phyloP scores from a whole-genome alignment of 2,797 vertebrate genomes.

The Hapalemur alaotrensis region DNA sequence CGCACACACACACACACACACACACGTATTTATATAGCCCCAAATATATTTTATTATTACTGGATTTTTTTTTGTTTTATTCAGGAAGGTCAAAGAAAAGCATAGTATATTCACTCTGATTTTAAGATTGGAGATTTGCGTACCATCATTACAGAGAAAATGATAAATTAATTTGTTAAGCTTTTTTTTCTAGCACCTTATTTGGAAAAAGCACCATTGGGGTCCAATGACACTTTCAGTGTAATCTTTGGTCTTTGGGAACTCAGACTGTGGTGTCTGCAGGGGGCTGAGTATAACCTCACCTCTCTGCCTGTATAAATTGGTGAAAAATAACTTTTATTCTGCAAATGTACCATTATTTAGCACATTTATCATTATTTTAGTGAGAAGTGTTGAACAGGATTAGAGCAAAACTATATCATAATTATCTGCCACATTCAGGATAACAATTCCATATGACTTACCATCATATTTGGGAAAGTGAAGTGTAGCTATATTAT shows the following conservation, averaged over 20 bases:
- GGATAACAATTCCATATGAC: neutral
- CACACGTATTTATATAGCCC: neutral
- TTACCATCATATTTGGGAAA: neutral
- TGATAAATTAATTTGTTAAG: neutral
- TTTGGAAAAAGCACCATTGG: neutral
- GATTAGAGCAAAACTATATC: neutral
- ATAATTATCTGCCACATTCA: neutral
- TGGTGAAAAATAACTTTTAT: neutral
- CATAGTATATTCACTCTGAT: neutral
- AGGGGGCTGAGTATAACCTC: neutral
- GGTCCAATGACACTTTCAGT: neutral
- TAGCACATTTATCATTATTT: conserved; percentile 10
- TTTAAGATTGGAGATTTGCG: neutral
- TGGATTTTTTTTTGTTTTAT: conserved; percentile 12
- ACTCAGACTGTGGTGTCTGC: neutral
- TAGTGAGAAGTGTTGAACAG: neutral
- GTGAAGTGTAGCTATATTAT: neutral
- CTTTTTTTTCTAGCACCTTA: neutral
- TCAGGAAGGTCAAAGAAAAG: neutral
- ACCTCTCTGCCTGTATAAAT: neutral
- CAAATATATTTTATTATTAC: neutral
- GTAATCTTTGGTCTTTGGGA: neutral
- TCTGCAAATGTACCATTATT: neutral
- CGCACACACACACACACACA: neutral
- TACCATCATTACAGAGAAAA: neutral